A percentile compares a stretch with the other conserved stretches of the same genome.
Evolutionary conservation across 1,140 invertebrate genomes (phyloP).

Genomic region (Hesperophylax magnus): DNA sequence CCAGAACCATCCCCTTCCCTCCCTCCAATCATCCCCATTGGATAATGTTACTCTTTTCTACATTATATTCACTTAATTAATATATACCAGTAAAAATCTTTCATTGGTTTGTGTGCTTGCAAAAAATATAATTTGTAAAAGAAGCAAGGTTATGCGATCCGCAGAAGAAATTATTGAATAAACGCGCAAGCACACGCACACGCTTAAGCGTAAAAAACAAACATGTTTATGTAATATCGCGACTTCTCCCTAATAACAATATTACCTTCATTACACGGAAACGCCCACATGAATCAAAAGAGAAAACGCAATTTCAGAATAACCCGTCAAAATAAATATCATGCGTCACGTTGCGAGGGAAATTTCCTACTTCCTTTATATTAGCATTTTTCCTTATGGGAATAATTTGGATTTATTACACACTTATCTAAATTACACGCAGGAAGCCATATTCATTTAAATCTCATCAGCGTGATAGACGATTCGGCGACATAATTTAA

Average conservation of each 20-base stretch:
- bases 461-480: slow-evolving; percentile 40
- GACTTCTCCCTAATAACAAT: background rate
- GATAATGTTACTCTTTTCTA: no score
- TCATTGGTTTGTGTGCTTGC: no score
- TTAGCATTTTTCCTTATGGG: slow-evolving; percentile 22
- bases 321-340: slow-evolving; percentile 4
- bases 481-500: slow-evolving; percentile 44
- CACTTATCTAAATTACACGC: slow-evolving; percentile 39
- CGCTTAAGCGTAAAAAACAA: background rate
- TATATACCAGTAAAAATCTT: no score
- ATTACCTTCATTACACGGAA: background rate
- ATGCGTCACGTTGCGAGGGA: background rate
- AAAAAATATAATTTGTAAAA: background rate
- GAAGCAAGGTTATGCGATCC: background rate
- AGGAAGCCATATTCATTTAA: slow-evolving; percentile 45
- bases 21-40: no score
- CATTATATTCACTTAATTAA: no score
- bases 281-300: background rate
- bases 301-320: slow-evolving; percentile 16
- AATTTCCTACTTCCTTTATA: slow-evolving; percentile 6
- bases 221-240: background rate
- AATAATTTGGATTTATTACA: slow-evolving; percentile 37
- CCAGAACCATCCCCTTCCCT: no score
- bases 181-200: background rate
- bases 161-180: background rate